Conservation (phyloP, 2,113 vertebrate genomes). For the Gnathonemus echidnorhynchus region DNA sequence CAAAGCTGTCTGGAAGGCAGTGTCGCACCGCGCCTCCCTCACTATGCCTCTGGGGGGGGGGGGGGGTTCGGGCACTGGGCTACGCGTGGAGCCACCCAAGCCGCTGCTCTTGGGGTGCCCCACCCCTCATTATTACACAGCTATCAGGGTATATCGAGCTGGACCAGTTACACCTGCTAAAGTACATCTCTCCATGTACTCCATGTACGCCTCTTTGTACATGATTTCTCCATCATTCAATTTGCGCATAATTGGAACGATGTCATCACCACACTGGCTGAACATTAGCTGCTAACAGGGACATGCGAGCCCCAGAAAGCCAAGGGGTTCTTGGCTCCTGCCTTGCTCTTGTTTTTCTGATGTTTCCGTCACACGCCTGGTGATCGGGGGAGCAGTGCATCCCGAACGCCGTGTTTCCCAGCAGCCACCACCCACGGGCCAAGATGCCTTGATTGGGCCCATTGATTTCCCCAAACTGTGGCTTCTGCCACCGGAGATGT, state of each 20-base stretch:
- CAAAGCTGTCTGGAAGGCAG: conserved; percentile 43
- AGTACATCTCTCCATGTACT: no score
- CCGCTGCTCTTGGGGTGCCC: neutral
- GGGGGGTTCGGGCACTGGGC: neutral
- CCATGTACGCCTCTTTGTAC: neutral
- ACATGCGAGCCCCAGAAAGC: neutral
- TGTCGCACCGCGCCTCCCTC: neutral
- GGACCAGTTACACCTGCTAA: neutral
- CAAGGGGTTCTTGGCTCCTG: neutral
- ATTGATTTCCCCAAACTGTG: conserved; percentile 46
- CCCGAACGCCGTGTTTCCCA: neutral
- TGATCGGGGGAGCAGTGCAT: neutral
- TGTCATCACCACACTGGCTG: neutral
- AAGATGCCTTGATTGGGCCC: conserved; percentile 48
- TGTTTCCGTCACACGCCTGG: neutral
- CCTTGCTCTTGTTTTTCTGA: neutral
- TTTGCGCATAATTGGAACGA: neutral
- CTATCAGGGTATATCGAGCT: neutral
- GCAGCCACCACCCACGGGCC: conserved; percentile 36
- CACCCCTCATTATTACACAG: neutral
- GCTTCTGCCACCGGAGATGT: conserved; percentile 41
- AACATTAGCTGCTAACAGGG: neutral
- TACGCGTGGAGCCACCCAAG: neutral
- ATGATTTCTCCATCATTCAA: neutral
- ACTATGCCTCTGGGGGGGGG: neutral